Evolutionary conservation across 2,113 vertebrate genomes (phyloP).

Genomic region (Gymnogyps californianus): DNA sequence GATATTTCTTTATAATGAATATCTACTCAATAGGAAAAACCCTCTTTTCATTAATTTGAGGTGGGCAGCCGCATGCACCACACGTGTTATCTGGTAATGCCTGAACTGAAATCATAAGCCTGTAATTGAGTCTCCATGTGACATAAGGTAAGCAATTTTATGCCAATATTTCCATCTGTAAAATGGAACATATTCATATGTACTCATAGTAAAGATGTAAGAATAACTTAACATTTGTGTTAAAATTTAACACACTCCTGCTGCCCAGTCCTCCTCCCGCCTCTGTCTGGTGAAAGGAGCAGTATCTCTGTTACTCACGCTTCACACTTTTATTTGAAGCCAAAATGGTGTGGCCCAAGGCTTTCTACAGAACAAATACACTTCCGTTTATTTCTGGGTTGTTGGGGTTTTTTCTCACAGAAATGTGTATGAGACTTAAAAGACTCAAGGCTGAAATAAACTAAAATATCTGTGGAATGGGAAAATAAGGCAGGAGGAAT

Average conservation of each 20-base stretch:
- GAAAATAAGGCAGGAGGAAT: not conserved
- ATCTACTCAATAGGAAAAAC: not conserved
- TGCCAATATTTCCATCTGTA: not conserved
- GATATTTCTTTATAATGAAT: not conserved
- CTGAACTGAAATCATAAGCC: not conserved
- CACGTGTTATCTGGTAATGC: not conserved
- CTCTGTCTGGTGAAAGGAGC: not conserved
- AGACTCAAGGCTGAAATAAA: not conserved
- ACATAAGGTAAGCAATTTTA: not conserved
- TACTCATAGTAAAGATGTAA: not conserved
- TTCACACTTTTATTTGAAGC: not conserved
- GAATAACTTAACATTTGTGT: not conserved
- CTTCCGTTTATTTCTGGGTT: not conserved
- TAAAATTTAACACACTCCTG: not conserved
- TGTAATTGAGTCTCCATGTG: not conserved
- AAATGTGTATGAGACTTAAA: not conserved
- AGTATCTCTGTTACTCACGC: rapidly evolving
- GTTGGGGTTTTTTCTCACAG: not conserved
- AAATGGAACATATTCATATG: not conserved
- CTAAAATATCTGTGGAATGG: rapidly evolving
- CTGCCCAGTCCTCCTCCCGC: not conserved
- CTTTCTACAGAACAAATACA: not conserved
- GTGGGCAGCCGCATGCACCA: not conserved
- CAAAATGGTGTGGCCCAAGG: not conserved
- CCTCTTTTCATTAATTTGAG: not conserved